Evolutionary conservation across 2,113 vertebrate genomes (phyloP).

Genomic region (Silurus glanis): DNA sequence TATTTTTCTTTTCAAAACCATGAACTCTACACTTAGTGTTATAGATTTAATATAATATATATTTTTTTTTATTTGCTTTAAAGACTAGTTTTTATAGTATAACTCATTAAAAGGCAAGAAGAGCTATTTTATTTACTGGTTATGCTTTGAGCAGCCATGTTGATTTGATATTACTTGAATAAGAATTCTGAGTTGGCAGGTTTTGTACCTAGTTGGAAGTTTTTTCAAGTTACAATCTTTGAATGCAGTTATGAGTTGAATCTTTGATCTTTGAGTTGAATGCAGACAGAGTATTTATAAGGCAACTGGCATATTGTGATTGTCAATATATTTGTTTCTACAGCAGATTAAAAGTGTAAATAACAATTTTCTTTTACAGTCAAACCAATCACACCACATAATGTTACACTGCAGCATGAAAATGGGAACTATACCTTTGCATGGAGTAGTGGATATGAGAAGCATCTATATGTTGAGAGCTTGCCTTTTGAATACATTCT

Average conservation of each 20-base stretch:
- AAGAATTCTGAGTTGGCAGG: background rate
- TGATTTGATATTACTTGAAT: background rate
- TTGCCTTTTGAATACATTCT: conserved; percentile 26
- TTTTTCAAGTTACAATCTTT: background rate
- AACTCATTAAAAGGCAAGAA: background rate
- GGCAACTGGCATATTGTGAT: no score
- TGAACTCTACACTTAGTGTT: background rate
- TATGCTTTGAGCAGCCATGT: background rate
- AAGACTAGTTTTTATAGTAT: background rate
- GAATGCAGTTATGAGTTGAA: no score
- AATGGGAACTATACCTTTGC: conserved; percentile 43
- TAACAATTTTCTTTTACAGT: conserved; percentile 53
- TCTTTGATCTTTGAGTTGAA: background rate
- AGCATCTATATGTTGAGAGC: accelerated
- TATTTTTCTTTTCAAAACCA: background rate
- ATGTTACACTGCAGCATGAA: conserved; percentile 16
- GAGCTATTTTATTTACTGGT: background rate
- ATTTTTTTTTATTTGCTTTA: background rate
- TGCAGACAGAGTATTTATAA: background rate
- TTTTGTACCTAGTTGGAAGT: background rate
- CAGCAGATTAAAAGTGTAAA: background rate
- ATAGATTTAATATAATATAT: background rate
- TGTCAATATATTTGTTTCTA: background rate
- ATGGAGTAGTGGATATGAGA: conserved; percentile 57
- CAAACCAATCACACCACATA: conserved; percentile 54